A percentile compares a stretch with the other conserved stretches of the same genome.
Conservation (phyloP, 1,140 invertebrate genomes). For the Drosophila nannoptera region DNA sequence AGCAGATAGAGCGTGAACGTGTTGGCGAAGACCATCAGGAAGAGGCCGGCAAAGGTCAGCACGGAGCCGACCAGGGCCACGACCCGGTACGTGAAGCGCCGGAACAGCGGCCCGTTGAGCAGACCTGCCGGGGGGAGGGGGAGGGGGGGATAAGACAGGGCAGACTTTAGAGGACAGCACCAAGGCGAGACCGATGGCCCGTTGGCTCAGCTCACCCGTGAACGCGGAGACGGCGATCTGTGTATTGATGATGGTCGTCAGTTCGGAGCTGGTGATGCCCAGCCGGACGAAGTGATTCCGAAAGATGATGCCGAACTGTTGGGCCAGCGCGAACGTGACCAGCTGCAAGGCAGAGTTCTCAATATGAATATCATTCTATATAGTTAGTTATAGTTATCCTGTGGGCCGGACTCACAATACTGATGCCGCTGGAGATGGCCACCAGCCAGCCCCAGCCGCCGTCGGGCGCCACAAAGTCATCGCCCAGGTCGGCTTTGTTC, state of each 20-base stretch:
- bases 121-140: slow-evolving; percentile 81
- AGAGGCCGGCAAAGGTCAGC: slow-evolving; percentile 81
- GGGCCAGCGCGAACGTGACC: slow-evolving; percentile 82
- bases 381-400: not conserved
- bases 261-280: slow-evolving; percentile 82
- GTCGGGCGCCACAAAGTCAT: slow-evolving; percentile 75
- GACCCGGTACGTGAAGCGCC: slow-evolving; percentile 82
- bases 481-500: slow-evolving; percentile 77
- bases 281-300: slow-evolving; percentile 81
- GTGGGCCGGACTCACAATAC: slow-evolving; percentile 58
- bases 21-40: slow-evolving; percentile 81
- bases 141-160: not conserved
- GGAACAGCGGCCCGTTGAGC: slow-evolving; percentile 84
- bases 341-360: slow-evolving; percentile 79
- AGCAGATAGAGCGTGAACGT: slow-evolving; percentile 82
- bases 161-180: not conserved
- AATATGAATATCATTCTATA: slow-evolving; percentile 1
- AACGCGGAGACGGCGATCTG: slow-evolving; percentile 83
- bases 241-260: slow-evolving; percentile 84
- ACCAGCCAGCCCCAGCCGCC: slow-evolving; percentile 79
- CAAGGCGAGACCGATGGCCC: too few species aligned
- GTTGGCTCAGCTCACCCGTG: slow-evolving; percentile 59
- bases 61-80: slow-evolving; percentile 82
- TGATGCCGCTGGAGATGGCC: slow-evolving; percentile 70
- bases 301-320: slow-evolving; percentile 85